Base-by-base conservation (phyloP, 1,140 invertebrate genomes). In the Trichogramma pretiosum region DNA sequence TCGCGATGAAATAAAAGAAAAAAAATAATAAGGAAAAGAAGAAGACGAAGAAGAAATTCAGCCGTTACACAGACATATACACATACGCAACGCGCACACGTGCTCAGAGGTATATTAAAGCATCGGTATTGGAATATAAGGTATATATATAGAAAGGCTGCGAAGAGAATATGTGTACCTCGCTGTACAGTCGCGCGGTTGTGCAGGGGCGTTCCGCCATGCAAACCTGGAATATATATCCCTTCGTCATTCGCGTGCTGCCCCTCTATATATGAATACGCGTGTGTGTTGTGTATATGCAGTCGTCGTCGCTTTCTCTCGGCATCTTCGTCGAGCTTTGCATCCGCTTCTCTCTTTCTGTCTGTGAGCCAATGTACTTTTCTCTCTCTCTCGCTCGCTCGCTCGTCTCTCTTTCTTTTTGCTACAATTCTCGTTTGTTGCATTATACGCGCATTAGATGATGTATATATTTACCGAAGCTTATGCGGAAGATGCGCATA, bases 141-240 rank as follows among this genome's bases (percentile, higher is more conserved):
- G n/a, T n/a, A n/a, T n/a, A n/a, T n/a, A n/a, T n/a, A n/a, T n/a
- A n/a, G n/a, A n/a, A n/a, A 24, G 44, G 10, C 32, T 22, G 14
- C 13, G 43, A 21, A 18, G 22, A 39, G n/a, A 39, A 17, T 16
- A 24, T 14, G n/a, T 16, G 4, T 33, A 45, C 48, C 48, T 45
- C 48, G 42, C 37, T 35, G 50, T 42, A n/a, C n/a, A n/a, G n/a
- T n/a, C n/a, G n/a, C n/a, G 42, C 38, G 32, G 38, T 57, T 53
- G 59, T 50, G 56, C 56, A 63, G 62, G 63, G 65, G 65, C 61
- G 65, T 67, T 67, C 55, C 65, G 65, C 65, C 59, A 61, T 67
- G 65, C 65, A 67, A 65, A 56, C 64, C 57, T 57, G 62, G 62
- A 67, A 67, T 67, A 67, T 57, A 61, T 59, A 58, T 58, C 5